These are phyloP conservation scores for Trissonchulus sp. DNA, from an alignment of 2,888 invertebrate species.

Conservation along the genomic window DNA sequence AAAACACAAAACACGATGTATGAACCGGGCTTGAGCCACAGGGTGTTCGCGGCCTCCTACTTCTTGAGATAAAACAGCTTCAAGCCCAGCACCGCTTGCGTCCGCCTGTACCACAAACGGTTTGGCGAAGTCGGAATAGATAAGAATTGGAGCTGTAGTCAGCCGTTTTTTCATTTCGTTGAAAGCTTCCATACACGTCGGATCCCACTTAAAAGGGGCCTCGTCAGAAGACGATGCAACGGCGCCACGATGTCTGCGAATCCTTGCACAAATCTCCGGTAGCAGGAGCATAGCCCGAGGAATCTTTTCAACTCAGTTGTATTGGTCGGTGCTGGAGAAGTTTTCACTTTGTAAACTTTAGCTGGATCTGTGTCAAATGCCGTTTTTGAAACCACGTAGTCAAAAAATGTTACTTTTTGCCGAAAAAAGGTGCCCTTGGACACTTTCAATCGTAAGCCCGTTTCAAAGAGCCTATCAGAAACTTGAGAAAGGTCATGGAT, in stretches of 20 bases:
- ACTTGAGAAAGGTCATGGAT: not conserved
- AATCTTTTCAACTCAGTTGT: not conserved
- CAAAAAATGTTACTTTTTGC: not conserved
- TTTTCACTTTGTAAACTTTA: constrained; percentile 1
- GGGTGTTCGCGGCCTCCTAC: too few relatives aligned
- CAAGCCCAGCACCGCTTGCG: too few relatives aligned
- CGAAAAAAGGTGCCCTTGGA: constrained; percentile 2
- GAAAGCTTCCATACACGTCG: too few relatives aligned
- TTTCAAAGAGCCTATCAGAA: not conserved
- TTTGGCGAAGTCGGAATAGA: too few relatives aligned
- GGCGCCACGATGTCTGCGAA: constrained; percentile 4
- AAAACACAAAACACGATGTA: too few relatives aligned
- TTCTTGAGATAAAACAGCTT: too few relatives aligned
- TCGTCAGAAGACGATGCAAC: not conserved
- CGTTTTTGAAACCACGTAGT: not conserved
- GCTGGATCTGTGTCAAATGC: not conserved
- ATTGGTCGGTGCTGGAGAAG: constrained; percentile 14
- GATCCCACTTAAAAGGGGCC: too few relatives aligned
- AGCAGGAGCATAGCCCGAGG: constrained; percentile 7
- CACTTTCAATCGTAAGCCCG: not conserved
- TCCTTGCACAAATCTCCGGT: constrained; percentile 13
- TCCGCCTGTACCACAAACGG: too few relatives aligned
- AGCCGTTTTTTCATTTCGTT: too few relatives aligned
- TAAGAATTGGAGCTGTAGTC: too few relatives aligned
- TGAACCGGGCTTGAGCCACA: too few relatives aligned